Evolutionary conservation across 2,888 invertebrate genomes (phyloP), one percentile per base, ranked within the genome.

Genomic region (Biston stratarius): DNA sequence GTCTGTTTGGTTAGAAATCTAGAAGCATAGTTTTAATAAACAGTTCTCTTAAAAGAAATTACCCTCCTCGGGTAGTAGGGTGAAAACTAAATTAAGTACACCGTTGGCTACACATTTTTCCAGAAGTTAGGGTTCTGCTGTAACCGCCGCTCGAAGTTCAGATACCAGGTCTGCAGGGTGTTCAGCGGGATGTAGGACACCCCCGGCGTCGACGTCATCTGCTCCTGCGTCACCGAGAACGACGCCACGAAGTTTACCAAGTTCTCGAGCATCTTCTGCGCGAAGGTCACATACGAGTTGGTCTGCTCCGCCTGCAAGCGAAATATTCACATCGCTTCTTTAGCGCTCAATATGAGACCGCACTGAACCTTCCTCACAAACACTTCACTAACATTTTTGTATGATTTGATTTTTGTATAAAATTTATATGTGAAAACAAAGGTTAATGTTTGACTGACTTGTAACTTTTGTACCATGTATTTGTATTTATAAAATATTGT

Each of bases 121-220:
- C 99, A 99, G 87, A 99, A 99, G 84, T 98, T 97, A 0, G 99
- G 99, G 92, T 99, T 98, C 73, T 97, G 97, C 76, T 96, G 96
- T 71, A 99, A 92, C 77, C 98, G 95, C 77, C 99, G 94, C 84
- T 98, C 97, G 84, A 99, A 99, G 85, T 97, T 99, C 73, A 96
- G 96, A 84, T 97, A 99, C 99, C 99, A 99, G 38, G 96, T 97
- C 84, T 98, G 97, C 45, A 99, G 95, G 0, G 97, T 96, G 64
- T 96, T 97, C 40, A 99, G 91, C 0, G 99, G 99, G 60, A 99
- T 96, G 90, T 96, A 98, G 9, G 96, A 96, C 73, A 98, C 97
- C 0, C 95, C 95, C 0, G 97, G 97, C 73, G 97, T 96, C 0
- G 96, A 96, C 0, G 95, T 94, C 96, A 98, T 97, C 83, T 98